Percentiles rank a stretch among this genome's conserved stretches.
phyloP scores from a whole-genome alignment of 2,113 vertebrate genomes.

The Bubo blakistoni region DNA sequence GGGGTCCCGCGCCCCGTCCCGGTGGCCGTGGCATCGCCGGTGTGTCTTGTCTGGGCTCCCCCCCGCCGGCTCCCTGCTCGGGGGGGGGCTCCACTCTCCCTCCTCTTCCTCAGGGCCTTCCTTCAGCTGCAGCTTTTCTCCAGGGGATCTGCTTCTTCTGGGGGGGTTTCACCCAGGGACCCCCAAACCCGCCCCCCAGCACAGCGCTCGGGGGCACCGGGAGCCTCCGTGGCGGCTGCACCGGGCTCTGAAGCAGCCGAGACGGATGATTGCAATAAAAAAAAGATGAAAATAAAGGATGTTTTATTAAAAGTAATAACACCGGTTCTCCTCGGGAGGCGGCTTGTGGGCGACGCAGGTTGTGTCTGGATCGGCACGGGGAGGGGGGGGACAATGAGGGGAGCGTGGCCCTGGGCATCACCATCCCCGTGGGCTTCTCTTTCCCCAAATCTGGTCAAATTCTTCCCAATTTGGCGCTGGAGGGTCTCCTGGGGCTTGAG shows the following conservation, averaged over 20 bases:
- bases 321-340: neutral
- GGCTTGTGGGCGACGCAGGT: neutral
- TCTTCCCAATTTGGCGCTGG: neutral
- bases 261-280: neutral
- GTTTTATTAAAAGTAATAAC: neutral
- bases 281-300: neutral
- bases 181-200: too few relatives aligned
- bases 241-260: neutral
- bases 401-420: neutral
- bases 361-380: neutral
- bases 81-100: neutral
- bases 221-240: neutral
- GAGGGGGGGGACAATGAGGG: neutral
- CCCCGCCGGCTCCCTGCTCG: too few relatives aligned
- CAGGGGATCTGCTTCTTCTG: fast-evolving
- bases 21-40: too few relatives aligned
- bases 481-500: neutral
- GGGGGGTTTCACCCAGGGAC: neutral
- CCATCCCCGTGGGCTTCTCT: neutral
- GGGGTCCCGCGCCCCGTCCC: neutral
- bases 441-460: neutral
- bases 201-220: fast-evolving
- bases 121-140: neutral
- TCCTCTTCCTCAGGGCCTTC: neutral
- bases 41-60: too few relatives aligned